These are phyloP conservation scores for Marronus borbonicus DNA, from an alignment of 2,888 invertebrate species.

Conservation along the genomic window DNA sequence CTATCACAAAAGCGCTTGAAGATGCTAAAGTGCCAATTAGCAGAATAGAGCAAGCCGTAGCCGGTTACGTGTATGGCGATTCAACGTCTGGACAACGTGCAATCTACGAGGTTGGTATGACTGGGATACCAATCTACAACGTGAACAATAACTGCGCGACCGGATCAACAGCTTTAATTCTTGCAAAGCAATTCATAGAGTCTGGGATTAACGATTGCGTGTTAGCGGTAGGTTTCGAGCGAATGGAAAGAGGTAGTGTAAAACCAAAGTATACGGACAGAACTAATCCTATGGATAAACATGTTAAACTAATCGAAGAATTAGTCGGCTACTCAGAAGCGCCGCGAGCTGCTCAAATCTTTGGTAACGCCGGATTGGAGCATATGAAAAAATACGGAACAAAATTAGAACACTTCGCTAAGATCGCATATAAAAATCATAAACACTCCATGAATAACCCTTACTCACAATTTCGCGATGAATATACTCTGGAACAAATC, in stretches of 20 bases:
- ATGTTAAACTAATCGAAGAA: slow-evolving; percentile 88
- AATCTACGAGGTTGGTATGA: slow-evolving; percentile 94
- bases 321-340: slow-evolving; percentile 84
- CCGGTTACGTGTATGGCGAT: slow-evolving; percentile 94
- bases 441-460: slow-evolving; percentile 97
- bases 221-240: slow-evolving; percentile 96
- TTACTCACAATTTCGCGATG: slow-evolving; percentile 93
- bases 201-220: slow-evolving; percentile 91
- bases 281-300: slow-evolving; percentile 91
- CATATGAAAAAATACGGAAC: slow-evolving; percentile 98
- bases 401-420: slow-evolving; percentile 93
- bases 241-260: slow-evolving; percentile 97
- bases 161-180: slow-evolving; percentile 91
- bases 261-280: slow-evolving; percentile 84
- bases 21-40: slow-evolving; percentile 77
- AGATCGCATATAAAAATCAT: slow-evolving; percentile 98
- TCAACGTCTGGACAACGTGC: slow-evolving; percentile 97
- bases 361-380: slow-evolving; percentile 96
- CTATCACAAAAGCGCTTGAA: slow-evolving; percentile 87
- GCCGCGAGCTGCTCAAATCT: slow-evolving; percentile 95
- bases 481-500: slow-evolving; percentile 93
- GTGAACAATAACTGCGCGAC: slow-evolving; percentile 99
- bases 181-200: slow-evolving; percentile 93
- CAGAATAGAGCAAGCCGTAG: slow-evolving; percentile 28
- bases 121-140: slow-evolving; percentile 97